Percentiles rank a stretch among this genome's conserved stretches.
phyloP scores from a whole-genome alignment of 2,113 vertebrate species.

The Neodon shergylaensis region DNA sequence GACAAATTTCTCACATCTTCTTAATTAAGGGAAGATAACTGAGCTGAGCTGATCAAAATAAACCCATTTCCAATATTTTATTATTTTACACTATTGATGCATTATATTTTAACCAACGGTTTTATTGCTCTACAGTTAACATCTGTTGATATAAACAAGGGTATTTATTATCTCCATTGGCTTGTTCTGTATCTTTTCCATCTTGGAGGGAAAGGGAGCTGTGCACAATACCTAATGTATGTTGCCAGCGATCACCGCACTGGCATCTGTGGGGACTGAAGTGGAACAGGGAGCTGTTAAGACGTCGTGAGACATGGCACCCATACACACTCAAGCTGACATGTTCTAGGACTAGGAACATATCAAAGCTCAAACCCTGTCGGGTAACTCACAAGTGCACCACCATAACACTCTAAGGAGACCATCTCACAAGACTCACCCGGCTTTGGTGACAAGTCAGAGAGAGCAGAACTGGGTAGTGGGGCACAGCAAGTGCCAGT shows the following conservation, averaged over 20 bases:
- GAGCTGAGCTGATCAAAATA: neutral
- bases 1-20: constrained; percentile 19
- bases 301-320: neutral
- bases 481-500: neutral
- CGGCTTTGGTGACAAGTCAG: constrained; percentile 26
- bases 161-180: neutral
- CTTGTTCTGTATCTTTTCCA: neutral
- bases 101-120: neutral
- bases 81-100: neutral
- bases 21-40: neutral
- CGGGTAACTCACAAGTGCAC: neutral
- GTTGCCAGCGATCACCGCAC: neutral
- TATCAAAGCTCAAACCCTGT: neutral
- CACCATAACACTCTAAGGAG: neutral
- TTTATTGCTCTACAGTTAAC: constrained; percentile 7
- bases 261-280: too few species aligned
- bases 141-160: neutral
- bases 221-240: neutral
- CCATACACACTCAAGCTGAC: neutral
- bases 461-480: neutral
- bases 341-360: neutral
- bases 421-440: neutral
- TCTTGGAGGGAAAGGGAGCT: neutral
- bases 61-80: neutral
- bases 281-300: neutral